phyloP scores from a whole-genome alignment of 1,140 invertebrate species.

The Apis mellifera region DNA sequence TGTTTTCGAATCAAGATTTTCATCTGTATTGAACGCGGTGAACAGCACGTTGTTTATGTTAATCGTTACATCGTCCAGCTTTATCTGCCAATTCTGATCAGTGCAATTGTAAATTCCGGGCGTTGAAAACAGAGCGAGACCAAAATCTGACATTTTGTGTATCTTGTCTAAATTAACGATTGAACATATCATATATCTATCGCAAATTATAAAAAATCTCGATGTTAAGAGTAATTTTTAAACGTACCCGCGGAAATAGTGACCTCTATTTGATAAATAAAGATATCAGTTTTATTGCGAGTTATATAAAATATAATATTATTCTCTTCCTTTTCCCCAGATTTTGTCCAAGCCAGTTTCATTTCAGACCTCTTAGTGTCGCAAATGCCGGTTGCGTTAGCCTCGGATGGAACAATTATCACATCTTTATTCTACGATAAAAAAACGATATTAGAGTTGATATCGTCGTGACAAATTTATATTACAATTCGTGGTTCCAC shows the following conservation, averaged over 20 bases:
- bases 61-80: neutral
- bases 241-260: neutral
- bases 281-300: neutral
- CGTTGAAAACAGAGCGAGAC: neutral
- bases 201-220: too few species aligned
- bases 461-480: neutral
- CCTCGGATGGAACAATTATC: neutral
- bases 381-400: neutral
- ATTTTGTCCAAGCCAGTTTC: neutral
- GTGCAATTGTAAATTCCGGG: neutral
- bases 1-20: neutral
- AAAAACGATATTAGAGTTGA: neutral
- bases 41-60: neutral
- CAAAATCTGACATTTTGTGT: neutral
- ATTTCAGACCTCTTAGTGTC: neutral
- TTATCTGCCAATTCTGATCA: neutral
- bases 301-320: neutral
- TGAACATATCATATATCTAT: neutral
- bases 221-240: neutral
- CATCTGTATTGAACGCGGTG: neutral
- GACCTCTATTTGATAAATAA: neutral
- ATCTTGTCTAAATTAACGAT: neutral
- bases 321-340: accelerated
- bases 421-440: neutral
- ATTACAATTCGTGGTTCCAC: neutral